Base-by-base conservation (phyloP, 2,113 vertebrate species). In the Onychostoma macrolepis region DNA sequence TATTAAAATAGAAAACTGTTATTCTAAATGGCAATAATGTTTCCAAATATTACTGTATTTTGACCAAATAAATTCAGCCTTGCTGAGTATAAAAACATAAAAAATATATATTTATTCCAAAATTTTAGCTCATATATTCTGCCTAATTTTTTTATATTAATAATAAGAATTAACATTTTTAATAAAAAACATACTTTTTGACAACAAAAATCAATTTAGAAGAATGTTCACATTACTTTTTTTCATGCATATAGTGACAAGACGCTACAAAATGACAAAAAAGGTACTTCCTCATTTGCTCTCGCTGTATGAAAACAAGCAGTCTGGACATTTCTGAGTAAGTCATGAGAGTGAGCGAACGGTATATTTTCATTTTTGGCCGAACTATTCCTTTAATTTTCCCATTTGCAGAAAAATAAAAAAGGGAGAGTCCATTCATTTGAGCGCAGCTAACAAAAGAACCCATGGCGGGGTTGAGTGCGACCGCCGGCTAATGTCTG, bases 371-470 rank as follows among this genome's bases (percentile, higher is more conserved):
- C n/a, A 75, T 75, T 75, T 74, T 28, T 28, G 6, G 41, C 38
- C 11, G 12, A 75, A n/a, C 72, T 75, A 26, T 26, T 43, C 41
- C 41, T 75, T 26, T 75, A 26, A 45, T 75, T 15, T 13, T 75
- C 72, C 38, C 72, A 75, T 75, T 75, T 75, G 72, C 12, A 8
- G 24, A 38, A 24, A 24, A 38, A 24, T 24, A 41, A 11, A 74
- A 36, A 4, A 38, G 19, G 24, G 41, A 45, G 71, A n/a, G 38
- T 75, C 72, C 72, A 75, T 26, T 75, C 45, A 75, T 45, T 45
- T 75, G n/a, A 75, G 72, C 24, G n/a, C 24, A 4, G 72, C 41
- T 48, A 79, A 83, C 63, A 83, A 71, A 83, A 71, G 43, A 75
- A 75, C 24, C 72, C 30, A 15, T 48, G 30, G 3, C 48, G 19